These are phyloP conservation scores for Brachypalpus laphriformis DNA, from an alignment of 2,888 invertebrate genomes.

Conservation along the genomic window DNA sequence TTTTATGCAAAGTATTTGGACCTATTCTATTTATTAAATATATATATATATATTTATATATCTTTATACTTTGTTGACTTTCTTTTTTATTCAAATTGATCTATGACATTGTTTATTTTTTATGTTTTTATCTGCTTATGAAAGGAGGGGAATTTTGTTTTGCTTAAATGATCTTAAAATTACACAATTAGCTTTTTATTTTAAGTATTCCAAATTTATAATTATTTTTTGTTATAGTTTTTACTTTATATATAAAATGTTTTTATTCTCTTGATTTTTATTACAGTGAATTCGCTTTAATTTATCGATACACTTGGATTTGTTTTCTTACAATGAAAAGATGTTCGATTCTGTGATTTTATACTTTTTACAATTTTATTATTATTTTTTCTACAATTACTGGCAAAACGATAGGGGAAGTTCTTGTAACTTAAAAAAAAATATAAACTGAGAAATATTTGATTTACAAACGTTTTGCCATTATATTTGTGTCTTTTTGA, in stretches of 20 bases:
- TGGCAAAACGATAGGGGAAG: background rate
- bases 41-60: conserved; percentile 9
- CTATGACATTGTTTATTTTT: conserved; percentile 21
- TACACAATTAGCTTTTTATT: conserved; percentile 25
- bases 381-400: background rate
- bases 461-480: too few species aligned
- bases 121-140: conserved; percentile 11
- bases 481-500: too few species aligned
- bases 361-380: conserved; percentile 1
- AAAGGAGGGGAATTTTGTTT: conserved; percentile 40
- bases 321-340: background rate
- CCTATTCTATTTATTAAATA: conserved; percentile 55
- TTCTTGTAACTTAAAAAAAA: background rate
- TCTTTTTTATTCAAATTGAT: conserved; percentile 40
- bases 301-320: conserved; percentile 3
- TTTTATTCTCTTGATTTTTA: background rate
- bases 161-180: conserved; percentile 22
- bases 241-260: conserved; percentile 28
- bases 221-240: background rate
- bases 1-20: conserved; percentile 58
- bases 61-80: background rate
- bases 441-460: too few species aligned
- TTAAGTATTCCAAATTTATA: conserved; percentile 24
- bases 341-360: background rate
- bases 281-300: background rate